Evolutionary conservation across 1,140 invertebrate genomes (phyloP).

Genomic region (Neodiprion virginianus): DNA sequence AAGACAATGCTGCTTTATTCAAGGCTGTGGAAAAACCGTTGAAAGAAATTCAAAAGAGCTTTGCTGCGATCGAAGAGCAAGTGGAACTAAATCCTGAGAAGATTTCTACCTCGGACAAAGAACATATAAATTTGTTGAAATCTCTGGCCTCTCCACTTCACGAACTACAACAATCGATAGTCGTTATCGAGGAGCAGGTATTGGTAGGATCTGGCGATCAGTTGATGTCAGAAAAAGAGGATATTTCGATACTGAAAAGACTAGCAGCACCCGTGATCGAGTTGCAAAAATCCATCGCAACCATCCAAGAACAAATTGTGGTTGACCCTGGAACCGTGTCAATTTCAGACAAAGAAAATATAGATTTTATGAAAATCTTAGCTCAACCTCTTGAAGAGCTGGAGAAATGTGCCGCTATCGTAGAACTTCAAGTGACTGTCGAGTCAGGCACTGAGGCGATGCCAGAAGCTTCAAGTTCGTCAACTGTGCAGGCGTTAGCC

Average conservation of each 20-base stretch:
- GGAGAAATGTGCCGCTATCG: constrained; percentile 62
- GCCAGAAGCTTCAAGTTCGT: background rate
- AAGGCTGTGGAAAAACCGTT: constrained; percentile 63
- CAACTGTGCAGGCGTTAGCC: background rate
- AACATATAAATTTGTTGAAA: constrained; percentile 30
- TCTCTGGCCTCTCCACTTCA: constrained; percentile 35
- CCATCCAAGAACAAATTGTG: constrained; percentile 29
- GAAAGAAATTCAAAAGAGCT: constrained; percentile 67
- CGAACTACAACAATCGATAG: constrained; percentile 25
- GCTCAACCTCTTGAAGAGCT: constrained; percentile 63
- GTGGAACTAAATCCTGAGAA: constrained; percentile 52
- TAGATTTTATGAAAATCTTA: constrained; percentile 45
- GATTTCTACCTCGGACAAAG: constrained; percentile 26
- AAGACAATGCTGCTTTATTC: constrained; percentile 10
- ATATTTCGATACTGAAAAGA: constrained; percentile 40
- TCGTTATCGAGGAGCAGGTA: constrained; percentile 29
- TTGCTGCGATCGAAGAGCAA: constrained; percentile 56
- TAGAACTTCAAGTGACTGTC: constrained; percentile 55
- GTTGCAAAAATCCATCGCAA: constrained; percentile 16
- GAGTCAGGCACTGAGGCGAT: constrained; percentile 52
- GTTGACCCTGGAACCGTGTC: constrained; percentile 22
- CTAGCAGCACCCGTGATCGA: constrained; percentile 57
- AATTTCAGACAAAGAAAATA: constrained; percentile 9
- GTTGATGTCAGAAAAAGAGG: constrained; percentile 15
- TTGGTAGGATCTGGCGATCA: constrained; percentile 29